Evolutionary conservation across 1,140 invertebrate genomes (phyloP).

Genomic region (Catajapyx aquilonaris): DNA sequence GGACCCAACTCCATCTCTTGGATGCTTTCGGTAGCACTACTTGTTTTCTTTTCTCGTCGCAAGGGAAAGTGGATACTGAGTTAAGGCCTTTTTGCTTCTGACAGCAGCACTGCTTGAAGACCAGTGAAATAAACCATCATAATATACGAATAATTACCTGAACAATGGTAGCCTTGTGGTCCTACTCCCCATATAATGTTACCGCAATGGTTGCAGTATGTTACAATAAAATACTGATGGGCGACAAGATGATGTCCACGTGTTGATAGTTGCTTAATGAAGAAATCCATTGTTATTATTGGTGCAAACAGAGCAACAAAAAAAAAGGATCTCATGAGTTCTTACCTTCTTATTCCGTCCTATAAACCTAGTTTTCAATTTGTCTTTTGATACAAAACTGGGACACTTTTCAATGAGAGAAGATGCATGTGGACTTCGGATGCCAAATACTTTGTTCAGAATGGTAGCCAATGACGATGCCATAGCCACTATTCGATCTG

Average conservation of each 20-base stretch:
- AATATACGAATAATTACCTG: slow-evolving; percentile 42
- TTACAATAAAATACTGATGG: slow-evolving; percentile 72
- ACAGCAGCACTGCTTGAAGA: too few relatives aligned
- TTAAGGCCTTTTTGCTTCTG: too few relatives aligned
- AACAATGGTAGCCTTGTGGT: slow-evolving; percentile 80
- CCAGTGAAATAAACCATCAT: too few relatives aligned
- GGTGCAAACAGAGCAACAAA: neutral
- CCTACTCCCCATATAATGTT: slow-evolving; percentile 81
- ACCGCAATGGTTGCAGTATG: slow-evolving; percentile 82
- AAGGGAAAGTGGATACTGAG: too few relatives aligned
- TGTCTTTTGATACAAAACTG: slow-evolving; percentile 66
- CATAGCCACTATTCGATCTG: slow-evolving; percentile 42
- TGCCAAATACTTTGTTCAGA: slow-evolving; percentile 44
- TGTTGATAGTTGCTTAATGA: slow-evolving; percentile 32
- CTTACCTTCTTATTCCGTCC: slow-evolving; percentile 44
- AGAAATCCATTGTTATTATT: slow-evolving; percentile 6
- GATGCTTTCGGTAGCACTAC: too few relatives aligned
- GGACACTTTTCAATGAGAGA: slow-evolving; percentile 39
- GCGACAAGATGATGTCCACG: slow-evolving; percentile 76
- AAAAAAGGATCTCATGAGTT: neutral
- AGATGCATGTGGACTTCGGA: slow-evolving; percentile 29
- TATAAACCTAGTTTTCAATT: slow-evolving; percentile 45
- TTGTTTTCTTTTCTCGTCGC: too few relatives aligned
- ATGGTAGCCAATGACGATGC: slow-evolving; percentile 59
- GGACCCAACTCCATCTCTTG: too few relatives aligned